phyloP scores from a whole-genome alignment of 2,888 invertebrate species.

The Cephonodes hylas region DNA sequence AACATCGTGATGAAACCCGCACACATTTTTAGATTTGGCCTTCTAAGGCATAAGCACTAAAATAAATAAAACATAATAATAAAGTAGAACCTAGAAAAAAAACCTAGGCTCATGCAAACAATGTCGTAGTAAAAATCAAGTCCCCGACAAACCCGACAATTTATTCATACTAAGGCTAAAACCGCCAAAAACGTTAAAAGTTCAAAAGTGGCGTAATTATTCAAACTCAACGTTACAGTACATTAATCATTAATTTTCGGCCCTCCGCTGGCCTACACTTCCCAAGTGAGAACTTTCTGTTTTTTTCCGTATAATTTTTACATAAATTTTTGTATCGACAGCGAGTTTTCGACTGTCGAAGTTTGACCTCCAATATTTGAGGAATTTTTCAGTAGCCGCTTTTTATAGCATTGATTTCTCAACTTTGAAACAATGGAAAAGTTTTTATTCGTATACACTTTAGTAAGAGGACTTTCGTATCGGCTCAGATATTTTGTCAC shows the following conservation, averaged over 20 bases:
- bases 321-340: constrained; percentile 15
- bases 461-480: too few relatives aligned
- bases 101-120: too few relatives aligned
- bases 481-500: too few relatives aligned
- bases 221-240: constrained; percentile 30
- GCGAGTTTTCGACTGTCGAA: background rate
- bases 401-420: too few relatives aligned
- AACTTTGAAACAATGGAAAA: background rate
- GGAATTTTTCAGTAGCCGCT: background rate
- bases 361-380: background rate
- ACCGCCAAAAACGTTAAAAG: constrained; percentile 2
- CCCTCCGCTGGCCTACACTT: constrained; percentile 19
- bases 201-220: constrained; percentile 15
- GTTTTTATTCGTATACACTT: too few relatives aligned
- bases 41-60: too few relatives aligned
- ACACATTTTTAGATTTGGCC: too few relatives aligned
- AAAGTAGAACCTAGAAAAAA: too few relatives aligned
- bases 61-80: too few relatives aligned
- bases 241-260: constrained; percentile 41
- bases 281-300: constrained; percentile 3
- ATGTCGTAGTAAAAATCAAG: too few relatives aligned
- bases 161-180: background rate
- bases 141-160: background rate
- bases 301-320: constrained; percentile 13
- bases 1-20: too few relatives aligned